Evolutionary conservation across 1,140 invertebrate genomes (phyloP).

Genomic region (Chironomus tepperi): DNA sequence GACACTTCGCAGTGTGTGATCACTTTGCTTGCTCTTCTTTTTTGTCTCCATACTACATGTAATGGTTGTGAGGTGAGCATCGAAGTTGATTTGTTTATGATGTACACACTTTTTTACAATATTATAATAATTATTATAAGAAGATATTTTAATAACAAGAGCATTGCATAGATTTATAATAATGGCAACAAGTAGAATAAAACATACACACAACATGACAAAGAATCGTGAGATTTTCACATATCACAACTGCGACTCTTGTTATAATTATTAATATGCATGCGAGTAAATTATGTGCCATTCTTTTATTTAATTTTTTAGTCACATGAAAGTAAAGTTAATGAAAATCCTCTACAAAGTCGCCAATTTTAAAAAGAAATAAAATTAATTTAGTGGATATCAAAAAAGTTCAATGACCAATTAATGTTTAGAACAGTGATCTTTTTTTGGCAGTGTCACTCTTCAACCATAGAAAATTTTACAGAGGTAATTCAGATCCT

Average conservation of each 20-base stretch:
- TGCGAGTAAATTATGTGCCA: no score
- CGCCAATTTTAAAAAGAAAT: no score
- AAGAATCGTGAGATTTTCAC: slow-evolving; percentile 17
- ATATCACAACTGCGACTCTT: slow-evolving; percentile 5
- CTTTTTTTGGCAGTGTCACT: no score
- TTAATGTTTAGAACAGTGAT: no score
- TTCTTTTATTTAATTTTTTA: no score
- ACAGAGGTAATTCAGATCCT: no score
- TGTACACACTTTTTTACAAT: background rate
- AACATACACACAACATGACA: background rate
- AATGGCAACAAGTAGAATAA: background rate
- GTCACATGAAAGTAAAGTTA: no score
- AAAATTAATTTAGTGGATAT: no score
- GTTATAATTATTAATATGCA: background rate
- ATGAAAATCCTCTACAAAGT: no score
- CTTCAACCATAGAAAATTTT: no score
- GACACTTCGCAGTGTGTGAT: background rate
- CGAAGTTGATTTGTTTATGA: slow-evolving; percentile 22
- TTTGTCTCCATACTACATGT: slow-evolving; percentile 18
- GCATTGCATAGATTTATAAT: background rate
- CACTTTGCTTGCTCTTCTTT: background rate
- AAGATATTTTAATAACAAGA: no score
- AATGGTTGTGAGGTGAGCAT: background rate
- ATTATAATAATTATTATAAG: background rate
- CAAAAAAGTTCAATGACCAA: no score